A percentile compares a stretch with the other conserved stretches of the same genome.
These are phyloP conservation scores for Okapia johnstoni DNA, from an alignment of 2,113 vertebrate species.

Conservation along the genomic window DNA sequence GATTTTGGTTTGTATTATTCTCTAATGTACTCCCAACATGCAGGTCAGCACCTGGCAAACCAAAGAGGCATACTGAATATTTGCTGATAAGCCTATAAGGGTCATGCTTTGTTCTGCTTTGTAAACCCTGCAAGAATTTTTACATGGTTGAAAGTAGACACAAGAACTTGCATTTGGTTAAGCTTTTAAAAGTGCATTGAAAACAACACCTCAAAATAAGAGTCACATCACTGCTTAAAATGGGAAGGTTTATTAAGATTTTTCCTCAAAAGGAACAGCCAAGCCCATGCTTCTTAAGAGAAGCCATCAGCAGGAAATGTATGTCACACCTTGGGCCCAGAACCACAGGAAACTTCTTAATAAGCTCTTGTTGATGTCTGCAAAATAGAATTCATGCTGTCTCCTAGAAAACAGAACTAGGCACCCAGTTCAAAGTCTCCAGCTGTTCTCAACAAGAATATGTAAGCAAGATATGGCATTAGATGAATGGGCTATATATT, in stretches of 20 bases:
- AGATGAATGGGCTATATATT: neutral
- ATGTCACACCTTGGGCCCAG: constrained; percentile 15
- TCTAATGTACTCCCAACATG: too few relatives aligned
- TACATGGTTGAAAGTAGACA: neutral
- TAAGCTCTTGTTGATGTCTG: constrained; percentile 11
- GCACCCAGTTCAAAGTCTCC: neutral
- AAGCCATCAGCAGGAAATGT: constrained; percentile 52
- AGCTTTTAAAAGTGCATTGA: neutral
- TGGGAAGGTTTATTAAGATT: constrained; percentile 64
- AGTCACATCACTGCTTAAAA: constrained; percentile 50
- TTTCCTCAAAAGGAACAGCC: constrained; percentile 51
- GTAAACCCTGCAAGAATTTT: neutral
- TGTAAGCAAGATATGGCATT: constrained; percentile 7
- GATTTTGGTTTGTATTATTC: neutral
- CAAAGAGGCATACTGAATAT: neutral
- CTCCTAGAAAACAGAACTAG: constrained; percentile 13
- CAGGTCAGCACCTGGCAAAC: neutral
- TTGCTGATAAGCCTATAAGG: neutral
- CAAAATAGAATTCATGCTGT: constrained; percentile 13
- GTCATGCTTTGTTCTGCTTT: neutral
- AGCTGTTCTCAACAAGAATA: neutral
- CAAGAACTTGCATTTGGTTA: neutral
- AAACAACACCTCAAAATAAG: constrained; percentile 46
- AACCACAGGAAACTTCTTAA: neutral
- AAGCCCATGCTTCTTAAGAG: constrained; percentile 39